A percentile compares a stretch with the other conserved stretches of the same genome.
These are phyloP conservation scores for Battus philenor DNA, from an alignment of 1,140 invertebrate genomes.

Conservation along the genomic window DNA sequence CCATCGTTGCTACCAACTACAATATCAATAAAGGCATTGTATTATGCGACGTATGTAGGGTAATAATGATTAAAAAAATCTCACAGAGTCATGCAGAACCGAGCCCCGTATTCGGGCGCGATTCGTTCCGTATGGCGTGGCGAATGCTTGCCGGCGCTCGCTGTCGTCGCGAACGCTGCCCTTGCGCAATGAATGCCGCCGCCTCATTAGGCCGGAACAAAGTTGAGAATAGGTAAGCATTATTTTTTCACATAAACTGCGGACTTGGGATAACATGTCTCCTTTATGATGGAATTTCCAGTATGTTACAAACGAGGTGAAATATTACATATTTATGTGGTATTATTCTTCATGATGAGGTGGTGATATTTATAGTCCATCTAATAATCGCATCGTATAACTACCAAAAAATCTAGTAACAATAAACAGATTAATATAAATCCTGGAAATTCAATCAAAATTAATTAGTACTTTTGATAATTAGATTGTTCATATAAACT, in stretches of 20 bases:
- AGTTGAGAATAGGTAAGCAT: constrained; percentile 24
- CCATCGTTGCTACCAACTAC: constrained; percentile 7
- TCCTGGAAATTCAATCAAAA: no score
- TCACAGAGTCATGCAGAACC: constrained; percentile 32
- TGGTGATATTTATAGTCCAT: no score
- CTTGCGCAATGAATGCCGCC: constrained; percentile 49
- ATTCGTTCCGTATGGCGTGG: constrained; percentile 56
- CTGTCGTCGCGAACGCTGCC: constrained; percentile 38
- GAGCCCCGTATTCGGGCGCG: constrained; percentile 42
- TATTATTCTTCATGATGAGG: no score
- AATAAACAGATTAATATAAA: no score
- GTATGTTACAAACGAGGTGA: no score
- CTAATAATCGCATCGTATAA: no score
- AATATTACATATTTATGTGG: no score
- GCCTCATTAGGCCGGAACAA: constrained; percentile 59
- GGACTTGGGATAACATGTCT: constrained; percentile 16
- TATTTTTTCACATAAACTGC: constrained; percentile 13
- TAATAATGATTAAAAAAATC: constrained; percentile 28
- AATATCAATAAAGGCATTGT: constrained; percentile 13
- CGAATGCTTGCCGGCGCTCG: constrained; percentile 45
- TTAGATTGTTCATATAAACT: no score
- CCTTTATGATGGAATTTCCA: no score
- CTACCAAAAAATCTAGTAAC: no score
- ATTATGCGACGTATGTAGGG: constrained; percentile 9
- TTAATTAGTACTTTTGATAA: no score